Evolutionary conservation across 2,113 vertebrate species (phyloP), one percentile per base, ranked within the genome.

Genomic region (Zosterops hypoxanthus): DNA sequence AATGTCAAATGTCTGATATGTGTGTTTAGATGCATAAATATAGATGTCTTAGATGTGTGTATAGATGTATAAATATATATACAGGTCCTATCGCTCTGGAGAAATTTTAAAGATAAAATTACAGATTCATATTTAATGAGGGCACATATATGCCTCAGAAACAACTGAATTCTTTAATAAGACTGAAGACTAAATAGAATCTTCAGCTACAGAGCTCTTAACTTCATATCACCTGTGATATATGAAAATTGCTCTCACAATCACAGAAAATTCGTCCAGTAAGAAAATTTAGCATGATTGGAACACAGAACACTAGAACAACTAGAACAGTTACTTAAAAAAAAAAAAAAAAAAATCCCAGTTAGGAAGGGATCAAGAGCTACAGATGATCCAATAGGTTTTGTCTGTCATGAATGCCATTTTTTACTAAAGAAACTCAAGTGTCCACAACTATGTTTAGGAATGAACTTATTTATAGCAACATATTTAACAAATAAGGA

Each of bases 351-450:
- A 69, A 53, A 28, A 59, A 36, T 39, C 6, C 1, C 33, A 7
- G 2, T 42, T 33, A 63, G 16, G n/a, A 88, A 81, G 3, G 5
- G 16, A 47, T 60, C 21, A 25, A 81, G 24, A n/a, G 7, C 29
- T 66, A 47, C 1, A 0, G 24, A 53, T 46, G 49, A 72, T 65
- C 16, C 19, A 72, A 23, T 9, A 64, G 4, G 6, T 29, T 69
- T 12, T 22, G 9, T 33, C 10, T 71, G 18, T 82, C 64, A 61
- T 34, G 56, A 47, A 60, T 72, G 7, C 0, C 1, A 21, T 76
- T 94, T 92, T 75, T 34, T 91, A 64, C 46, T 41, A 81, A 76
- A 81, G 18, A 85, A 89, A 86, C 19, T 25, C 28, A 90, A 63
- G 10, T 46, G 15, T 42, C 41, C 47, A 75, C 15, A 76, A 22